phyloP scores from a whole-genome alignment of 1,140 invertebrate genomes.

The Nebria ingens region DNA sequence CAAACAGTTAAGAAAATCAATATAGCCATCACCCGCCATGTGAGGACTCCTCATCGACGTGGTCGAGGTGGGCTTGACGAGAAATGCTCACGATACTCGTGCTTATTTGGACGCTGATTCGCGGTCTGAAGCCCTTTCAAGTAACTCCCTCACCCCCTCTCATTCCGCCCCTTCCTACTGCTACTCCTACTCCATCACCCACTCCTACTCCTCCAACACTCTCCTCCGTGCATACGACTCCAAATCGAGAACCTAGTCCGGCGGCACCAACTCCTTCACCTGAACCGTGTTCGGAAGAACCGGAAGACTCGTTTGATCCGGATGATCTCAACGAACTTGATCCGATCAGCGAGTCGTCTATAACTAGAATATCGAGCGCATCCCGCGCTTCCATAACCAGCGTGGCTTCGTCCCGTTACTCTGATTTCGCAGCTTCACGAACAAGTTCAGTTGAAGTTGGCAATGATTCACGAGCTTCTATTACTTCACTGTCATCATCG shows the following conservation, averaged over 20 bases:
- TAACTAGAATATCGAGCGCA: constrained; percentile 25
- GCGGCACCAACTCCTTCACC: constrained; percentile 17
- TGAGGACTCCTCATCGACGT: not conserved
- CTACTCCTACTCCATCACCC: not conserved
- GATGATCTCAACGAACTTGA: not conserved
- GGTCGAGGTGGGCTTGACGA: not conserved
- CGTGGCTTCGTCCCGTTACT: constrained; percentile 23
- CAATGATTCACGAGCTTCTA: constrained; percentile 29
- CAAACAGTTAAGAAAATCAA: constrained; percentile 1
- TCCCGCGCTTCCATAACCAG: constrained; percentile 16
- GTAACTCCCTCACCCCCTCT: not conserved
- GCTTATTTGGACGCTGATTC: constrained; percentile 36
- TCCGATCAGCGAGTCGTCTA: constrained; percentile 25
- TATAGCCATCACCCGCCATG: not conserved
- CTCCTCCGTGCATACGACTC: not conserved
- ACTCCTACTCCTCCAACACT: constrained; percentile 4
- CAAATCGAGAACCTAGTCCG: not conserved
- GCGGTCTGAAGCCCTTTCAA: constrained; percentile 23
- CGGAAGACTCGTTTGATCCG: not conserved
- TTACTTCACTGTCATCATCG: constrained; percentile 32
- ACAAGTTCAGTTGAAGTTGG: constrained; percentile 32
- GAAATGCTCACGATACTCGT: constrained; percentile 36
- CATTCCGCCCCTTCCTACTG: not conserved
- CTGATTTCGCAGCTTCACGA: constrained; percentile 24
- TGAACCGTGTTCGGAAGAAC: constrained; percentile 1